Base-by-base conservation (phyloP, 1,140 invertebrate species). In the Leptopilina boulardi region DNA sequence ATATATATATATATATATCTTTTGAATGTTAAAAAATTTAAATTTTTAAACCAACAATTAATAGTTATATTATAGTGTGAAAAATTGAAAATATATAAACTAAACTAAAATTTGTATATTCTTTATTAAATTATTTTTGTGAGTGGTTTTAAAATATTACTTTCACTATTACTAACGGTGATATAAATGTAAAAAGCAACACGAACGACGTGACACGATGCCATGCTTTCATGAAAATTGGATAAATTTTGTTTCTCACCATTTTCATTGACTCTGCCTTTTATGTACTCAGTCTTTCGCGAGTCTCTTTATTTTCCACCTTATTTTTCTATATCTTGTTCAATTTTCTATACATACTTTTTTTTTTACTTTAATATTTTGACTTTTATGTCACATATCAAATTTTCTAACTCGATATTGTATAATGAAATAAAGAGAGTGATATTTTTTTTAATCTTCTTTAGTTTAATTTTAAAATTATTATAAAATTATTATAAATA, bases 161-260 rank as follows among this genome's bases (percentile, higher is more conserved):
- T 66, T 66, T 30, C 59, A 66, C 23, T 13, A 15, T 66, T 26
- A 23, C 21, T 26, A 66, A 66, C 59, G 23, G n/a, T 26, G 13
- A 26, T 66, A 6, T 15, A 66, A 66, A n/a, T 34, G 26, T 66
- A 66, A 30, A 66, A 30, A n/a, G 59, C 23, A n/a, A 66, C 21
- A 66, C 23, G 59, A 66, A 11, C 23, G 13, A 66, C 26, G 56
- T 13, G 11, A 66, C 18, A 56, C 13, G 59, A 66, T 3, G 9
- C 23, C 23, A 66, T 30, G 59, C 59, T 66, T 30, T 66, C 21
- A 66, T 30, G 59, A 30, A 66, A 66, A 66, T 66, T 66, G 59
- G 59, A 66, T 66, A 66, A 66, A 30, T n/a, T 30, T 5, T 66
- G 13, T 66, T 66, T 30, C 23, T 15, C 59, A 30, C 26, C 26